phyloP scores from a whole-genome alignment of 2,888 invertebrate genomes.

The Pardosa pseudoannulata region DNA sequence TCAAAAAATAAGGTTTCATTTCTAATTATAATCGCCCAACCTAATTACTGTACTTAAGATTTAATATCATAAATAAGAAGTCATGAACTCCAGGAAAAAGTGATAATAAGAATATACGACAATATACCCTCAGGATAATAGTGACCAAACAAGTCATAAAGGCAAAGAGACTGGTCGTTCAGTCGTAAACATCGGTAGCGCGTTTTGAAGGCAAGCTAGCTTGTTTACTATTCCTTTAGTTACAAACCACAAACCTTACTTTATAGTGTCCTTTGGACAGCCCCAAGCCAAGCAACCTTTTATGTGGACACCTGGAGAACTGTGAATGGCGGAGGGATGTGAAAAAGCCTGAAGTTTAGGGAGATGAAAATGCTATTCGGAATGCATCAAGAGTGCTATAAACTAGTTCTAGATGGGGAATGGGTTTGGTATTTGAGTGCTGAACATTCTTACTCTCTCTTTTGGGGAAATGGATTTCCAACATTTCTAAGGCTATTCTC shows the following conservation, averaged over 20 bases:
- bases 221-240: conserved; percentile 15
- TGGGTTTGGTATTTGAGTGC: too few species aligned
- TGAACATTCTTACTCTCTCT: too few species aligned
- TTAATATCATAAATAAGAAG: too few species aligned
- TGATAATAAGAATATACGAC: neutral
- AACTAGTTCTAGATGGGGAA: too few species aligned
- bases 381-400: neutral
- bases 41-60: too few species aligned
- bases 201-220: neutral
- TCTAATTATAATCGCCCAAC: too few species aligned
- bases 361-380: conserved; percentile 8
- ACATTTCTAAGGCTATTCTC: too few species aligned
- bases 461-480: too few species aligned
- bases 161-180: neutral
- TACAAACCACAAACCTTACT: conserved; percentile 39
- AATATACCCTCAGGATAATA: neutral
- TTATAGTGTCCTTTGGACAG: conserved; percentile 37
- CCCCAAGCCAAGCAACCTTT: conserved; percentile 24
- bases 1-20: too few species aligned
- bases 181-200: neutral
- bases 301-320: conserved; percentile 54
- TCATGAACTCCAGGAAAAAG: too few species aligned
- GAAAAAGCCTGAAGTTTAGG: conserved; percentile 23
- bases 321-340: conserved; percentile 23
- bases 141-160: conserved; percentile 19